Evolutionary conservation across 2,113 vertebrate species (phyloP).

Genomic region (Hirundichthys speculiger): DNA sequence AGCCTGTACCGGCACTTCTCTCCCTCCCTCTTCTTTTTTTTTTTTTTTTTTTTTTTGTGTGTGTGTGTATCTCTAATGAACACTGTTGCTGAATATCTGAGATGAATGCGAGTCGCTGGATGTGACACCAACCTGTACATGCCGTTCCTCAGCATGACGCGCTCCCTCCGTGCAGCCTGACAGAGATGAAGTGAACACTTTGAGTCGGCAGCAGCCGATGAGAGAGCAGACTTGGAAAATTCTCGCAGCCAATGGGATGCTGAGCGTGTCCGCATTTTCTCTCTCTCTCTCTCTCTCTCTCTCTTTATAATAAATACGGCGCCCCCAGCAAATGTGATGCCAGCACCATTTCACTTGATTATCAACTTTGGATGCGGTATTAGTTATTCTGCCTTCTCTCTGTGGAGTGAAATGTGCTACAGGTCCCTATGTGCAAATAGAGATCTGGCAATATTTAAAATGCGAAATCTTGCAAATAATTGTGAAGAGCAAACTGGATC

Average conservation of each 20-base stretch:
- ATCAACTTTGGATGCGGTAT: conserved; percentile 79
- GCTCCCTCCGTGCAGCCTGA: conserved; percentile 37
- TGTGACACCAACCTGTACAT: conserved; percentile 73
- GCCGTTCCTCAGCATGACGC: conserved; percentile 77
- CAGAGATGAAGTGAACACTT: conserved; percentile 68
- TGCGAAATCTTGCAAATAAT: neutral
- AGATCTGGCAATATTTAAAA: neutral
- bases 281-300: no score
- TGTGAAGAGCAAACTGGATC: neutral
- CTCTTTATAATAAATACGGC: conserved; percentile 41
- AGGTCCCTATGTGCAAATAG: no score
- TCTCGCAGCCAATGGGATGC: conserved; percentile 83
- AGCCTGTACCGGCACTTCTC: neutral
- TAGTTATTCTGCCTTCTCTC: conserved; percentile 69
- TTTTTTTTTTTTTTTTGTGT: no score
- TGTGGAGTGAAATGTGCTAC: conserved; percentile 40
- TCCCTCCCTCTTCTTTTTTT: no score
- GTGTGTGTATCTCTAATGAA: neutral
- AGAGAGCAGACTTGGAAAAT: conserved; percentile 68
- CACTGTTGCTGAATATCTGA: neutral
- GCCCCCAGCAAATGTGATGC: conserved; percentile 14
- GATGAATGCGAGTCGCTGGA: neutral
- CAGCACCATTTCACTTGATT: conserved; percentile 79
- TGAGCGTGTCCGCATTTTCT: conserved; percentile 69
- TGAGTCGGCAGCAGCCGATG: conserved; percentile 61